phyloP scores from a whole-genome alignment of 2,888 invertebrate species.

The Pristionchus maxplancki region DNA sequence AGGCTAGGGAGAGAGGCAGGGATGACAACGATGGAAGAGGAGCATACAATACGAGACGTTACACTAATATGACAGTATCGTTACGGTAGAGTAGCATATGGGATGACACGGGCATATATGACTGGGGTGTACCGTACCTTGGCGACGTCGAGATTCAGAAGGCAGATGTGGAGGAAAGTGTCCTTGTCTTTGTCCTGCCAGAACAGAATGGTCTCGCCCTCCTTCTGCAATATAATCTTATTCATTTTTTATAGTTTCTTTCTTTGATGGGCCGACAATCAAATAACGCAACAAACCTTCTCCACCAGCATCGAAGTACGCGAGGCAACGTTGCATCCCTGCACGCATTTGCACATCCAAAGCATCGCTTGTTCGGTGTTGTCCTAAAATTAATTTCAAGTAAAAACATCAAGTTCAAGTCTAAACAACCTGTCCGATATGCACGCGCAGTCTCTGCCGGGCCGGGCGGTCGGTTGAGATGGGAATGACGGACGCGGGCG shows the following conservation, averaged over 20 bases:
- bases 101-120: neutral
- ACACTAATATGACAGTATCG: no score
- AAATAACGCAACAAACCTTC: neutral
- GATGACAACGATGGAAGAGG: no score
- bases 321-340: constrained; percentile 52
- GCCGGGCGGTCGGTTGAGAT: constrained; percentile 57
- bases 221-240: neutral
- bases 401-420: constrained; percentile 51
- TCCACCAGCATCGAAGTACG: neutral
- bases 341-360: constrained; percentile 71
- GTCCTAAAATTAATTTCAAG: neutral
- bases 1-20: no score
- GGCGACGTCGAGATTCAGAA: constrained; percentile 71
- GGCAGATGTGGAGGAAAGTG: constrained; percentile 77
- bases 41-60: no score
- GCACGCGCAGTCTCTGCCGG: constrained; percentile 62
- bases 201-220: constrained; percentile 50
- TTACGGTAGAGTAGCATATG: neutral
- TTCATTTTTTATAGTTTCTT: no score
- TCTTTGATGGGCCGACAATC: no score
- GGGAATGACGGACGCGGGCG: constrained; percentile 35
- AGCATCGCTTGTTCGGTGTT: constrained; percentile 69
- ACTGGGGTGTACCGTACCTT: constrained; percentile 64
- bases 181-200: constrained; percentile 75
- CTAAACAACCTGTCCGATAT: constrained; percentile 57